These are phyloP conservation scores for Ploceus nigricollis DNA, from an alignment of 2,113 vertebrate genomes.

Conservation along the genomic window DNA sequence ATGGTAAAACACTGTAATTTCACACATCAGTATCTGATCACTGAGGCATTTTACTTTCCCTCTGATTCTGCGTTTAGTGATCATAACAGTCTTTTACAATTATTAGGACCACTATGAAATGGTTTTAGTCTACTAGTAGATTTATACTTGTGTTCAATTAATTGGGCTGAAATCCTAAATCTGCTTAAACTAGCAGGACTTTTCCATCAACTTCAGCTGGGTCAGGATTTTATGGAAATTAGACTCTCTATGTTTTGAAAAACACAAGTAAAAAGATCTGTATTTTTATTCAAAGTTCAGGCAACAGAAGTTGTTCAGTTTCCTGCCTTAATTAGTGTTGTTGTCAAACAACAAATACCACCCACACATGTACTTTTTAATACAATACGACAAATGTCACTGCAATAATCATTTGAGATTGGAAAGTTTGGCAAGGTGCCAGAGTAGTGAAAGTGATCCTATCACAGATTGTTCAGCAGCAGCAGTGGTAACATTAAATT, in stretches of 20 bases:
- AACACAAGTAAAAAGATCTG: neutral
- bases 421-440: neutral
- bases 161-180: neutral
- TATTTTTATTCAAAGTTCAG: neutral
- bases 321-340: conserved; percentile 48
- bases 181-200: neutral
- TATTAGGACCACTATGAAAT: neutral
- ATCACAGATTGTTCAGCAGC: neutral
- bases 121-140: neutral
- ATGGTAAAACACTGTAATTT: neutral
- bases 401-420: neutral
- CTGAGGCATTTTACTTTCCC: neutral
- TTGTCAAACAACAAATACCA: conserved; percentile 51
- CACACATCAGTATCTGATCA: neutral
- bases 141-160: neutral
- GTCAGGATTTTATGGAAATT: neutral
- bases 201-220: neutral
- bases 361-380: conserved; percentile 33
- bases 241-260: neutral
- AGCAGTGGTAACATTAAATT: neutral
- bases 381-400: conserved; percentile 46
- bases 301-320: conserved; percentile 32
- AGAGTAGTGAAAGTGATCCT: neutral
- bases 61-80: neutral
- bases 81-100: neutral